A percentile compares a stretch with the other conserved stretches of the same genome.
Evolutionary conservation across 2,113 vertebrate species (phyloP).

Genomic region (Phoxinus phoxinus): DNA sequence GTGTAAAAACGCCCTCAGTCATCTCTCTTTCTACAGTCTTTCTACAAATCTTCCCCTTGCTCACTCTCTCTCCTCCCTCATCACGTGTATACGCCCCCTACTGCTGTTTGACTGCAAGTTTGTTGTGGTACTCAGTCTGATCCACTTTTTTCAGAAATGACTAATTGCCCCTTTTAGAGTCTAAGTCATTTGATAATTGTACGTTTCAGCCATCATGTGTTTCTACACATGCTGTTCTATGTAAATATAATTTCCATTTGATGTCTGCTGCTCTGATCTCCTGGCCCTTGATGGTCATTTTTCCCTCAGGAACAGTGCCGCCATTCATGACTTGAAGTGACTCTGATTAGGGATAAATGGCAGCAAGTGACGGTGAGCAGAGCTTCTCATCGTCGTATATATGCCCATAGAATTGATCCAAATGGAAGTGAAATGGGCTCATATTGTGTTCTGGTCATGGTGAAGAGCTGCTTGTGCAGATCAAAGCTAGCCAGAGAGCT

Average conservation of each 20-base stretch:
- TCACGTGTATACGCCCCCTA: too few species aligned
- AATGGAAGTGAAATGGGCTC: slow-evolving; percentile 57
- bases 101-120: too few species aligned
- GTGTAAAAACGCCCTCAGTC: too few species aligned
- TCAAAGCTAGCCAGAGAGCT: slow-evolving; percentile 70
- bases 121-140: too few species aligned
- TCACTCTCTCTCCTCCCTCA: too few species aligned
- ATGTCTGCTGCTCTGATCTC: slow-evolving; percentile 8
- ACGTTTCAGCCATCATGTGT: neutral
- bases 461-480: slow-evolving; percentile 54
- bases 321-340: slow-evolving; percentile 42
- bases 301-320: slow-evolving; percentile 28
- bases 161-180: too few species aligned
- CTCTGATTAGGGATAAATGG: slow-evolving; percentile 49
- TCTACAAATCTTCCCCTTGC: too few species aligned
- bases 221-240: neutral
- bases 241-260: neutral
- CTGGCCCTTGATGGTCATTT: slow-evolving; percentile 40
- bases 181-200: slow-evolving; percentile 1
- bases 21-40: too few species aligned
- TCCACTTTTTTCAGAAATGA: too few species aligned
- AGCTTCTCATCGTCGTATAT: slow-evolving; percentile 36
- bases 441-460: slow-evolving; percentile 43
- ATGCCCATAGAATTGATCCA: slow-evolving; percentile 37
- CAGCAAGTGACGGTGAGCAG: slow-evolving; percentile 46